Conservation (phyloP, 2,113 vertebrate species). For the Lethenteron camtschaticum region DNA sequence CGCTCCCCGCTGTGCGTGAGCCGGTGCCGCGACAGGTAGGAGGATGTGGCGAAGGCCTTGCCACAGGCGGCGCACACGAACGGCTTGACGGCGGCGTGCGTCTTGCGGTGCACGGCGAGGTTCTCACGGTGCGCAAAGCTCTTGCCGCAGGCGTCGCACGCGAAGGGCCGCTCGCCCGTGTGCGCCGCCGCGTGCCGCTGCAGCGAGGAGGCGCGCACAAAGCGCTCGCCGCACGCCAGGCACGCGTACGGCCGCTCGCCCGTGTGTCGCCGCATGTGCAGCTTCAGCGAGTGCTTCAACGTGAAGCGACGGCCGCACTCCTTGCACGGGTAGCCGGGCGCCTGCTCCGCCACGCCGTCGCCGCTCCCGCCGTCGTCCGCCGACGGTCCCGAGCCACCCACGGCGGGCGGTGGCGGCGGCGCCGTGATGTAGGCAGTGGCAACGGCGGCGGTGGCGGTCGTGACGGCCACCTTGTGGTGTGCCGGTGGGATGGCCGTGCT, state of each 20-base stretch:
- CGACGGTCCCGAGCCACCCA: no score
- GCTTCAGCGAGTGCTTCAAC: slow-evolving; percentile 3
- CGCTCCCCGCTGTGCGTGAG: neutral
- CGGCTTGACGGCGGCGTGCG: neutral
- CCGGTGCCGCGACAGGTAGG: slow-evolving; percentile 4
- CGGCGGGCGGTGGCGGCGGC: no score
- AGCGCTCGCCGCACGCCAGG: neutral
- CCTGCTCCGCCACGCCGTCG: no score
- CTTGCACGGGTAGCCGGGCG: neutral
- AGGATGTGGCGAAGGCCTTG: slow-evolving; percentile 1
- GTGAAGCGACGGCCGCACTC: slow-evolving; percentile 2
- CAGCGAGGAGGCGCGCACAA: neutral
- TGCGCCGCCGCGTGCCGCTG: neutral
- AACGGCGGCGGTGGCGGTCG: no score
- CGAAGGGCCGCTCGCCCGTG: neutral
- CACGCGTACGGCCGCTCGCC: neutral
- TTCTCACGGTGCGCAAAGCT: slow-evolving; percentile 3
- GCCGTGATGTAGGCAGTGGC: no score
- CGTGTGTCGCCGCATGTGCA: slow-evolving; percentile 7
- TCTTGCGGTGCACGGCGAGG: slow-evolving; percentile 3
- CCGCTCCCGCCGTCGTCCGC: no score
- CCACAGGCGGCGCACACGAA: slow-evolving; percentile 1
- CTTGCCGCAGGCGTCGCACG: slow-evolving; percentile 2
- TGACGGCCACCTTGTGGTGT: no score
- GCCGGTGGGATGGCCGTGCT: no score